A percentile compares a stretch with the other conserved stretches of the same genome.
phyloP scores from a whole-genome alignment of 92 coral and sea anemone genomes.

The Galaxea fascicularis region DNA sequence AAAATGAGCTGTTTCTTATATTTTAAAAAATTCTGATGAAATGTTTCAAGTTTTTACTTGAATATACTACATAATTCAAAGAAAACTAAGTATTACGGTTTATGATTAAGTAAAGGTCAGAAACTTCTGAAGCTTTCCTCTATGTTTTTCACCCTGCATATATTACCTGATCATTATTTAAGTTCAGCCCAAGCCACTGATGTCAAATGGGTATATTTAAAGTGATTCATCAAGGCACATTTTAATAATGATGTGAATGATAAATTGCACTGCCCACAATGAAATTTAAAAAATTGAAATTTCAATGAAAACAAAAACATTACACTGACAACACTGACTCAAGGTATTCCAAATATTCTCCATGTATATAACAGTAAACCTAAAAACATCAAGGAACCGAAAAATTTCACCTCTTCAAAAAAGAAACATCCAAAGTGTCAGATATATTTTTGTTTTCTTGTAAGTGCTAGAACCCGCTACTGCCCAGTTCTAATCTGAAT shows the following conservation, averaged over 20 bases:
- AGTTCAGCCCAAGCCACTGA: neutral
- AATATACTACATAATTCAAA: neutral
- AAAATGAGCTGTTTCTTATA: neutral
- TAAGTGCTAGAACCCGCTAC: neutral
- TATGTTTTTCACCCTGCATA: neutral
- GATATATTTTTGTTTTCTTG: neutral
- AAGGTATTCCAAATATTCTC: constrained; percentile 2
- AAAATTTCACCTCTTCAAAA: neutral
- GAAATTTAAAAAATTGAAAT: neutral
- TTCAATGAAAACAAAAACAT: constrained; percentile 19
- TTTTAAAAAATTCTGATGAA: neutral
- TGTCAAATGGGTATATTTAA: neutral
- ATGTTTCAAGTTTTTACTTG: neutral
- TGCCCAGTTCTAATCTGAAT: constrained; percentile 14
- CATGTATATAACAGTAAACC: neutral
- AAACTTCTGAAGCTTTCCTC: neutral
- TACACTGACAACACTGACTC: neutral
- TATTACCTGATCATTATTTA: neutral
- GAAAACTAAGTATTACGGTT: no score
- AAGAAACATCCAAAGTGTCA: neutral
- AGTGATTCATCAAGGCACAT: neutral
- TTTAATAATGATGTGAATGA: neutral
- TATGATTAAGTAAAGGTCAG: neutral
- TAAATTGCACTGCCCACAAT: constrained; percentile 12
- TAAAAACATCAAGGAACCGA: neutral